These are phyloP conservation scores for Periophthalmus modestus DNA, from an alignment of 2,113 vertebrate species.

Conservation along the genomic window DNA sequence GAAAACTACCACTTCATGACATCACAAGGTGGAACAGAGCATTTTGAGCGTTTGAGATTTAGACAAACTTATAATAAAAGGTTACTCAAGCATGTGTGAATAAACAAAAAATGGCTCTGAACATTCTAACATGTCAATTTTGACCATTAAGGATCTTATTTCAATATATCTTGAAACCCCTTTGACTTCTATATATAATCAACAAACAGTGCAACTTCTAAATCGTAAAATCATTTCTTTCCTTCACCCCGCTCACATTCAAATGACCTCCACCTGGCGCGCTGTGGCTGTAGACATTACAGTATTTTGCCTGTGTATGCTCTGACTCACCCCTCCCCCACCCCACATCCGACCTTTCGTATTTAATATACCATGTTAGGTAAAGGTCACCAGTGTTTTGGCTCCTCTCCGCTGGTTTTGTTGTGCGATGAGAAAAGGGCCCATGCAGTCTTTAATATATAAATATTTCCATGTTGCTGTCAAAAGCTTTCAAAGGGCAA, in stretches of 20 bases:
- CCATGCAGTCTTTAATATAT: slow-evolving; percentile 55
- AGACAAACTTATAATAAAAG: too few species aligned
- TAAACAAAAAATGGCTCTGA: too few species aligned
- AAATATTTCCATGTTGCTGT: slow-evolving; percentile 70
- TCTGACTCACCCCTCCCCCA: slow-evolving; percentile 40
- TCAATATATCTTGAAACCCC: too few species aligned
- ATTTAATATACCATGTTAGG: slow-evolving; percentile 77
- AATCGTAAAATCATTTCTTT: slow-evolving; percentile 10
- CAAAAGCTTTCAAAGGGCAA: slow-evolving; percentile 71
- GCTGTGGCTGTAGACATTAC: slow-evolving; percentile 58
- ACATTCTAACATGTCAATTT: too few species aligned
- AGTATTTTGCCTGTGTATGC: slow-evolving; percentile 59
- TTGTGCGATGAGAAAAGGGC: slow-evolving; percentile 71
- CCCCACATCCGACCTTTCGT: slow-evolving; percentile 74
- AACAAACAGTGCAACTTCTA: slow-evolving; percentile 1
- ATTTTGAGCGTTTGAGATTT: too few species aligned
- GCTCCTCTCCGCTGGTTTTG: slow-evolving; percentile 73
- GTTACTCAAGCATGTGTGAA: too few species aligned
- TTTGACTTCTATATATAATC: too few species aligned
- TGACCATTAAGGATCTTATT: too few species aligned
- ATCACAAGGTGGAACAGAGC: too few species aligned
- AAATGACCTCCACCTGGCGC: slow-evolving; percentile 58
- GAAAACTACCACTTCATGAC: too few species aligned
- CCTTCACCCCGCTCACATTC: slow-evolving; percentile 52
- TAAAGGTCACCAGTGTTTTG: slow-evolving; percentile 81